Base-by-base conservation (phyloP, 1,140 invertebrate genomes). In the Lethrus apterus region DNA sequence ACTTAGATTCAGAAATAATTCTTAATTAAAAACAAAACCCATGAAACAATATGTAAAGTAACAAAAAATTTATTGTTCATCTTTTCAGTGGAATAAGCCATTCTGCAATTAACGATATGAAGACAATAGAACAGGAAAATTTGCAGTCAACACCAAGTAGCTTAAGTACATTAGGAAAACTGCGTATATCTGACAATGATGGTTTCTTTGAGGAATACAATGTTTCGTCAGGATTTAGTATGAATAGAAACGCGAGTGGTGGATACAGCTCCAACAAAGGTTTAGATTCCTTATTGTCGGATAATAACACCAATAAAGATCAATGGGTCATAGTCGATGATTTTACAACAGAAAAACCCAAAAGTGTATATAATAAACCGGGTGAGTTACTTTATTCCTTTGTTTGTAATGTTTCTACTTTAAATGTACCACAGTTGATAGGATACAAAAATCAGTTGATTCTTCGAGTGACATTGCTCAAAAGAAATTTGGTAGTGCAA, bases 401-500 rank as follows among this genome's bases (percentile, higher is more conserved):
- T n/a, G n/a, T n/a, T n/a, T n/a, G n/a, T n/a, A n/a, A n/a, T n/a
- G n/a, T n/a, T n/a, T n/a, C n/a, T n/a, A n/a, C n/a, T n/a, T n/a
- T n/a, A n/a, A n/a, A n/a, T n/a, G n/a, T n/a, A n/a, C n/a, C n/a
- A n/a, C n/a, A n/a, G n/a, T n/a, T n/a, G n/a, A n/a, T n/a, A n/a
- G n/a, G n/a, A n/a, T n/a, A n/a, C n/a, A n/a, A n/a, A 29, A 20
- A 15, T 26, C 34, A 4, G 11, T 26, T 4, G 31, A 32, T 11
- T 41, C 26, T 21, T 24, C 35, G 29, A 44, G 19, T 33, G 46
- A 48, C 30, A 21, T 48, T 5, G 92, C 91, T 8, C 89, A 92
- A 60, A 89, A 91, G 63, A 97, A 97, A 71, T 98, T 97, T 68
- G 93, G 89, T 15, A 83, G 85, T 60, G 93, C 95, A 3, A 99